These are phyloP conservation scores for Ascaphus truei DNA, from an alignment of 2,113 vertebrate genomes.

Conservation along the genomic window DNA sequence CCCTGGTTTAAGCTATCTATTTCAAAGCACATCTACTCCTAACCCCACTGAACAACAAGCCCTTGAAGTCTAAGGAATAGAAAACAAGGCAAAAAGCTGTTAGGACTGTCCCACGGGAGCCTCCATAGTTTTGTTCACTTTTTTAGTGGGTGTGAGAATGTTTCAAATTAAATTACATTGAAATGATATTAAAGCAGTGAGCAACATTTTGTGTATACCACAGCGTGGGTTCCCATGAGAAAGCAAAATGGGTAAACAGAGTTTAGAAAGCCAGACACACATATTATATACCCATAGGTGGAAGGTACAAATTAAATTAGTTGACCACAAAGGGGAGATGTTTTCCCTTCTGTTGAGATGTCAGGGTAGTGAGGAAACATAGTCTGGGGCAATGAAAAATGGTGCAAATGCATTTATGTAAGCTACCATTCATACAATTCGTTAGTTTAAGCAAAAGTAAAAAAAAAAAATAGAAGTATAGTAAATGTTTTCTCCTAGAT, in stretches of 20 bases:
- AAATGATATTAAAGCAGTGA: conserved; percentile 83
- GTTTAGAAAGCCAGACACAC: conserved; percentile 90
- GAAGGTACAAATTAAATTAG: conserved; percentile 99
- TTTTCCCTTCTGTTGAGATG: conserved; percentile 99
- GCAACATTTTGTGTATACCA: conserved; percentile 79
- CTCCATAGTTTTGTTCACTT: conserved; percentile 68
- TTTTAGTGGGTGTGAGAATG: conserved; percentile 72
- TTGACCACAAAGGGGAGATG: conserved; percentile 93
- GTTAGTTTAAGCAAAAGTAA: conserved; percentile 73
- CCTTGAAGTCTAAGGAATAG: no score
- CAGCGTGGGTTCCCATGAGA: conserved; percentile 96
- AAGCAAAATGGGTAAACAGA: conserved; percentile 76
- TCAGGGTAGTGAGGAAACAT: conserved; percentile 96
- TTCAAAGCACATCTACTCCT: conserved; percentile 75
- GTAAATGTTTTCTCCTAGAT: no score
- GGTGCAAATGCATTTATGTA: conserved; percentile 89
- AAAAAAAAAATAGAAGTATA: no score
- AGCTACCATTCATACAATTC: conserved; percentile 84
- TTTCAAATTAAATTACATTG: conserved; percentile 92
- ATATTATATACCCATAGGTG: conserved; percentile 92
- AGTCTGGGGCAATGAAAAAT: conserved; percentile 80
- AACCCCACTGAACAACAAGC: no score
- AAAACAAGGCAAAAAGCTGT: no score
- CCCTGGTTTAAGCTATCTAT: conserved; percentile 66
- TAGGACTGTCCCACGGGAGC: conserved; percentile 70